Percentiles rank a stretch among this genome's conserved stretches.
These are phyloP conservation scores for Megaceryle torquata DNA, from an alignment of 2,113 vertebrate species.

Conservation along the genomic window DNA sequence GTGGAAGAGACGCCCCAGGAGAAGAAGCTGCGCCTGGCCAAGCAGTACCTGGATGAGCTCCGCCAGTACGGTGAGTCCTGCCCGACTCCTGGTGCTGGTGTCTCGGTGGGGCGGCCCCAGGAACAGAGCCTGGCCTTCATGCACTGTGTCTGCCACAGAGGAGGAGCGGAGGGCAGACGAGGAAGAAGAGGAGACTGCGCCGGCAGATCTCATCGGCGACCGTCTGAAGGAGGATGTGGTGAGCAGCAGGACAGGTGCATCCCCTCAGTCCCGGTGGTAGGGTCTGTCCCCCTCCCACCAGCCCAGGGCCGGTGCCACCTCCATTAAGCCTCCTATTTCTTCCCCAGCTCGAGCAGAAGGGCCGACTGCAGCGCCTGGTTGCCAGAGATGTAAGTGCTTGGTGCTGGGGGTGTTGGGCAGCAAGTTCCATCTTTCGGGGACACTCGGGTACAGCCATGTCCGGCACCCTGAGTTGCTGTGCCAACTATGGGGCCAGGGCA, in stretches of 20 bases:
- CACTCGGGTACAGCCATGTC: fast-evolving
- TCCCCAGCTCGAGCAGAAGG: slow-evolving; percentile 89
- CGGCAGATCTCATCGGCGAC: slow-evolving; percentile 81
- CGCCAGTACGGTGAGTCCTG: background rate
- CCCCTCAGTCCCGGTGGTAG: background rate
- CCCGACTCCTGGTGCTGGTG: background rate
- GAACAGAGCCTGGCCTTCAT: background rate
- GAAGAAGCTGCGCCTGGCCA: slow-evolving; percentile 92
- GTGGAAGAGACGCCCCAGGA: slow-evolving; percentile 91
- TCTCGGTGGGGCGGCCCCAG: background rate
- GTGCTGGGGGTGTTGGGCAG: fast-evolving
- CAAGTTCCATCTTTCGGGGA: too few species aligned
- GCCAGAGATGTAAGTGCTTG: slow-evolving; percentile 86
- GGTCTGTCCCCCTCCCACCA: background rate
- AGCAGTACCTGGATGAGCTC: slow-evolving; percentile 78
- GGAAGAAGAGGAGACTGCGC: slow-evolving; percentile 78
- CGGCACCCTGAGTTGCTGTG: fast-evolving
- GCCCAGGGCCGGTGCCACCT: too few species aligned
- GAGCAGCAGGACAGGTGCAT: background rate
- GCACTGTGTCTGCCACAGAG: slow-evolving; percentile 69
- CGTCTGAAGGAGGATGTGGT: slow-evolving; percentile 93
- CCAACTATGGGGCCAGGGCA: fast-evolving
- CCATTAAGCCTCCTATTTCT: background rate
- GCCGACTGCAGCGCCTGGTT: slow-evolving; percentile 87
- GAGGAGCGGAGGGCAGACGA: slow-evolving; percentile 84